Evolutionary conservation across 2,888 invertebrate genomes (phyloP).

Genomic region (Lapara coniferarum): DNA sequence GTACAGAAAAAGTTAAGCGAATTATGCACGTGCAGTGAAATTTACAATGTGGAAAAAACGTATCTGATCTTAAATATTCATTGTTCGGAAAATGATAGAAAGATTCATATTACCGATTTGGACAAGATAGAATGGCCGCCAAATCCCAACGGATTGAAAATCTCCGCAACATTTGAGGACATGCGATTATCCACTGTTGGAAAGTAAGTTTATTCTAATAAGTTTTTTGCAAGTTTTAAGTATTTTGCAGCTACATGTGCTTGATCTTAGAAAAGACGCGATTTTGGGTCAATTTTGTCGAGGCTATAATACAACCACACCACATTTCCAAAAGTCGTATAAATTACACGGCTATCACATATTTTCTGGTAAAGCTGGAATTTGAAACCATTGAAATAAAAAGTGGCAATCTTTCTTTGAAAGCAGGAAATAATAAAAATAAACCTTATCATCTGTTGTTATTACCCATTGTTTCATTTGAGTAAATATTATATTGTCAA

Average conservation of each 20-base stretch:
- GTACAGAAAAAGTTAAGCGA: constrained; percentile 62
- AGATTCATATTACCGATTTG: constrained; percentile 64
- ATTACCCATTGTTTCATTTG: too few species aligned
- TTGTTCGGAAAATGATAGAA: constrained; percentile 61
- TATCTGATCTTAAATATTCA: constrained; percentile 74
- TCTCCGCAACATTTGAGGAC: constrained; percentile 72
- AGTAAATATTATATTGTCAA: too few species aligned
- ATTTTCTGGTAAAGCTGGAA: too few species aligned
- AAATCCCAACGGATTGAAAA: constrained; percentile 72
- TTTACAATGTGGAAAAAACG: constrained; percentile 67
- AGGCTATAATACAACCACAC: too few species aligned
- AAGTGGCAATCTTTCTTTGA: too few species aligned
- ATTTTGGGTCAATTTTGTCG: background rate
- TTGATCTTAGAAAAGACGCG: background rate
- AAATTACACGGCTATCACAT: too few species aligned
- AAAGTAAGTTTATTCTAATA: constrained; percentile 62
- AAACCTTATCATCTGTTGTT: too few species aligned
- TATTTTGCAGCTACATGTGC: background rate
- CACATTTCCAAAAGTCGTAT: too few species aligned
- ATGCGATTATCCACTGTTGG: constrained; percentile 69
- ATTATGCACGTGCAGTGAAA: constrained; percentile 78
- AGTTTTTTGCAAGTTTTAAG: too few species aligned
- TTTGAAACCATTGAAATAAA: too few species aligned
- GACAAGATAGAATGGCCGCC: constrained; percentile 76
- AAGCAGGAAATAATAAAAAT: too few species aligned